phyloP scores from a whole-genome alignment of 2,888 invertebrate species.

The Microplitis deprimator region DNA sequence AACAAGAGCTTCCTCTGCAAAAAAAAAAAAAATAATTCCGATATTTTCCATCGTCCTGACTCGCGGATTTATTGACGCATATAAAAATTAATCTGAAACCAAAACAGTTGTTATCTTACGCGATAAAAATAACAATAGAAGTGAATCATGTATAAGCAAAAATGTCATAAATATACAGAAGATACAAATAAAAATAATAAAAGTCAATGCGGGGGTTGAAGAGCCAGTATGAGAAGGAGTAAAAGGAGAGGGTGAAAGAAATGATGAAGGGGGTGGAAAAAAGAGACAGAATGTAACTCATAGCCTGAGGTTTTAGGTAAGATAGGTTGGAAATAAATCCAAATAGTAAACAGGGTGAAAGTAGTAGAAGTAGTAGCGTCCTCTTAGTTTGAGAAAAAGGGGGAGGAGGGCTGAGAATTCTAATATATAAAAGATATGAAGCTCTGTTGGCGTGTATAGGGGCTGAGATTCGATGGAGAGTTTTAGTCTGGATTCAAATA shows the following conservation, averaged over 20 bases:
- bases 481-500: conserved; percentile 62
- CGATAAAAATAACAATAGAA: conserved; percentile 38
- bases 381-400: not conserved
- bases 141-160: conserved; percentile 25
- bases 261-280: conserved; percentile 19
- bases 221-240: too few species aligned
- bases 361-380: conserved; percentile 7
- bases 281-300: conserved; percentile 30
- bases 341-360: conserved; percentile 63
- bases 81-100: conserved; percentile 37
- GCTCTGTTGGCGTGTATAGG: conserved; percentile 45
- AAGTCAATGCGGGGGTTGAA: not conserved
- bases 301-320: conserved; percentile 31
- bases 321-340: conserved; percentile 61
- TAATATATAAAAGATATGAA: conserved; percentile 70
- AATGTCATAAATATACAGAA: conserved; percentile 30
- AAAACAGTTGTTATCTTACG: conserved; percentile 25
- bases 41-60: not conserved
- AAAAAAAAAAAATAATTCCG: not conserved
- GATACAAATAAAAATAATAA: conserved; percentile 20
- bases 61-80: conserved; percentile 29
- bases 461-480: conserved; percentile 53
- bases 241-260: not conserved
- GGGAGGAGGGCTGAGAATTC: conserved; percentile 60
- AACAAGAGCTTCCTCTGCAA: not conserved